These are phyloP conservation scores for Drosophila grimshawi DNA, from an alignment of 1,140 invertebrate genomes.

Conservation along the genomic window DNA sequence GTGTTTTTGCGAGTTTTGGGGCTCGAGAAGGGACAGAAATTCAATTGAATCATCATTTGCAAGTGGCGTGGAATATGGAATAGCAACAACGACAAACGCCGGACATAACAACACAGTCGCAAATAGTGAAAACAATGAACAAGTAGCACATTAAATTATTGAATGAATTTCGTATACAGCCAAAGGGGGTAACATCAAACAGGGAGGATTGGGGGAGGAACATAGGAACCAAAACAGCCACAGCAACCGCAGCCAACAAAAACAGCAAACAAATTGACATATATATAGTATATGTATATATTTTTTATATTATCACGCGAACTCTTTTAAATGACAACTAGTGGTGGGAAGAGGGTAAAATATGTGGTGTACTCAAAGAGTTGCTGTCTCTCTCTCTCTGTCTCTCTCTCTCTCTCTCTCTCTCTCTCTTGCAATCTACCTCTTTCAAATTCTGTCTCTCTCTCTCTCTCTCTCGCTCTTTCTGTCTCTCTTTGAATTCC, in stretches of 20 bases:
- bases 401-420: not conserved
- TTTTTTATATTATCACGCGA: slow-evolving; percentile 54
- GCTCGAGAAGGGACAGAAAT: slow-evolving; percentile 34
- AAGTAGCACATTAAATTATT: slow-evolving; percentile 71
- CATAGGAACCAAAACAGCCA: slow-evolving; percentile 6
- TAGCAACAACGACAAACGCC: not conserved
- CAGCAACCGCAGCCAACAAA: slow-evolving; percentile 60
- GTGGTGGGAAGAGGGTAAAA: not conserved
- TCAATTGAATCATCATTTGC: slow-evolving; percentile 79
- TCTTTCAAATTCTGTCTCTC: not conserved
- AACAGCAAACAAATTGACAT: slow-evolving; percentile 71
- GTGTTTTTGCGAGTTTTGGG: not conserved
- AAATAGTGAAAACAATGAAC: slow-evolving; percentile 69
- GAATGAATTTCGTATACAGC: slow-evolving; percentile 67
- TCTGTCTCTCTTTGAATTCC: slow-evolving; percentile 9
- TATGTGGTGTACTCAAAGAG: not conserved
- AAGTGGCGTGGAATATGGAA: slow-evolving; percentile 17
- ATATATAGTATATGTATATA: slow-evolving; percentile 36
- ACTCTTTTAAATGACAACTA: slow-evolving; percentile 51
- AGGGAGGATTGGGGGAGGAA: no score
- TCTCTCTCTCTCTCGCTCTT: not conserved
- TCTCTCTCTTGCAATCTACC: not conserved
- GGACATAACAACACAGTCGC: not conserved
- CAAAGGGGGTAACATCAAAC: not conserved
- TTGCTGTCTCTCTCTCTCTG: not conserved